These are phyloP conservation scores for Cephus pygmeus DNA, from an alignment of 2,888 invertebrate species.

Conservation along the genomic window DNA sequence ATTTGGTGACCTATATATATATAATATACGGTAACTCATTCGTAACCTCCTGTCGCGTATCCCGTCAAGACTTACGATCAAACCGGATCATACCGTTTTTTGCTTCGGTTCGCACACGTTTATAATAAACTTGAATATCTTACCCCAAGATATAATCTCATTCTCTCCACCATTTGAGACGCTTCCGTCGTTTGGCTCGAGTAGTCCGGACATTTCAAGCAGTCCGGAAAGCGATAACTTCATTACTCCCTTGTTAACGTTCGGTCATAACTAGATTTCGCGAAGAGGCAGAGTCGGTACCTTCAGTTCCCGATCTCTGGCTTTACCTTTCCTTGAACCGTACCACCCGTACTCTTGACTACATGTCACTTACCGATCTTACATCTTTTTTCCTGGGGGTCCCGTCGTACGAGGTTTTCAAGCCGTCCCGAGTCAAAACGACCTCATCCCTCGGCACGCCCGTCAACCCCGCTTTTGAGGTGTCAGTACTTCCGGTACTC, in stretches of 20 bases:
- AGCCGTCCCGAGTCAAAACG: constrained; percentile 26
- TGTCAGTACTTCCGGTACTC: background rate
- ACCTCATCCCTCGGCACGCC: constrained; percentile 14
- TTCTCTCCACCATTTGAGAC: constrained; percentile 22
- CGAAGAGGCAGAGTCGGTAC: background rate
- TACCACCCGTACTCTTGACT: background rate
- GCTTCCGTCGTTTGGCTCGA: constrained; percentile 25
- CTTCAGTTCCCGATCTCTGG: background rate
- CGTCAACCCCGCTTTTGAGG: background rate
- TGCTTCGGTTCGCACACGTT: background rate
- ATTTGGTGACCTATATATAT: background rate
- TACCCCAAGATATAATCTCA: constrained; percentile 30
- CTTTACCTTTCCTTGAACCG: background rate
- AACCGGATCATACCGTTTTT: background rate
- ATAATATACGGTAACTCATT: background rate
- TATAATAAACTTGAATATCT: constrained; percentile 9
- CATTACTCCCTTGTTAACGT: background rate
- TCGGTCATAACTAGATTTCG: background rate
- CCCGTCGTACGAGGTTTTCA: constrained; percentile 16
- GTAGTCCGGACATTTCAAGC: constrained; percentile 36
- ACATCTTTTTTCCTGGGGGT: constrained; percentile 19
- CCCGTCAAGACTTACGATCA: background rate
- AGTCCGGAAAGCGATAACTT: background rate
- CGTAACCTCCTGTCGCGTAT: background rate
- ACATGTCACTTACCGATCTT: constrained; percentile 20